Conservation (phyloP, 2,797 vertebrate genomes). For the Urosaurus nigricauda region DNA sequence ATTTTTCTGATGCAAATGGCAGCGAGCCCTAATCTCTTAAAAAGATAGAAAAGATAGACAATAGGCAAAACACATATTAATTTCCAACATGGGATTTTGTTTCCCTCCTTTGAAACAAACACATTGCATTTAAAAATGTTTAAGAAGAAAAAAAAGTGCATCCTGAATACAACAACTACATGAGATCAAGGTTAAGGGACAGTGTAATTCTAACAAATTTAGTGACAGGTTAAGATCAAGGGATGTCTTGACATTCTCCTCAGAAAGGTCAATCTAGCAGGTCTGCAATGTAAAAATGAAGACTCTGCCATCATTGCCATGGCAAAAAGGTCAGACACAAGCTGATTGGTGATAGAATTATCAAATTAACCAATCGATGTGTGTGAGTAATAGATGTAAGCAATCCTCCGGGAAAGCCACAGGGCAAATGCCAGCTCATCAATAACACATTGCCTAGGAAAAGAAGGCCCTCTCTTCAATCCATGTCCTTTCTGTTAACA, state of each 20-base stretch:
- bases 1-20: constrained; percentile 39
- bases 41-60: neutral
- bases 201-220: constrained; percentile 89
- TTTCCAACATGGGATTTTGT: neutral
- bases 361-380: constrained; percentile 98
- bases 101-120: constrained; percentile 27
- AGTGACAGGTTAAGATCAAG: constrained; percentile 93
- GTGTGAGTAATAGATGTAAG: constrained; percentile 86
- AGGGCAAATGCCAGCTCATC: constrained; percentile 93
- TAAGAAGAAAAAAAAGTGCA: constrained; percentile 64
- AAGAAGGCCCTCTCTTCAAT: constrained; percentile 81
- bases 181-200: constrained; percentile 87
- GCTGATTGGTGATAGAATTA: constrained; percentile 98
- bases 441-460: constrained; percentile 83
- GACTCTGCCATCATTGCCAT: constrained; percentile 93
- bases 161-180: constrained; percentile 69
- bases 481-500: constrained; percentile 79
- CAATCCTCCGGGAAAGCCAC: constrained; percentile 86
- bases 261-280: constrained; percentile 95
- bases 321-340: constrained; percentile 96
- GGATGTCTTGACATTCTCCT: constrained; percentile 92
- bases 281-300: constrained; percentile 91
- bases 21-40: constrained; percentile 21
- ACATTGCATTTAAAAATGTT: constrained; percentile 60
- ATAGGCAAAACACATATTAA: constrained; percentile 45